Percentiles rank a stretch among this genome's conserved stretches.
Conservation (phyloP, 1,140 invertebrate species). For the Leguminivora glycinivorella region DNA sequence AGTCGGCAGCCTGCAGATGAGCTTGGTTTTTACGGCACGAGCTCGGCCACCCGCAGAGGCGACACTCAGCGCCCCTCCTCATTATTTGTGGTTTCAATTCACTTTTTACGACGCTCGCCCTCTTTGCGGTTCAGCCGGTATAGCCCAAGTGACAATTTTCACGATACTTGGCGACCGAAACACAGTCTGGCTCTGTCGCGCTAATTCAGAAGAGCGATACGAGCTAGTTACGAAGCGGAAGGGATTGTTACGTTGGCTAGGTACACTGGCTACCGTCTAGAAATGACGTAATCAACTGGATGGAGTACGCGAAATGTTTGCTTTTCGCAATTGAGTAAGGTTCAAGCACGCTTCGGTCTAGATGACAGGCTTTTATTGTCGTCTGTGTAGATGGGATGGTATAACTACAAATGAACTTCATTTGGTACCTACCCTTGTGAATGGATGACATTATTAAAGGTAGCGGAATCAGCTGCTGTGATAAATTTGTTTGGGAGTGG, state of each 20-base stretch:
- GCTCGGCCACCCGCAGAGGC: constrained; percentile 69
- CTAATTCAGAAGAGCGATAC: too few species aligned
- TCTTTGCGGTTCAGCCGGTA: constrained; percentile 53
- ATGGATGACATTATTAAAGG: constrained; percentile 1
- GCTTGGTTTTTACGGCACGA: constrained; percentile 73
- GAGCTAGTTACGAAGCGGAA: too few species aligned
- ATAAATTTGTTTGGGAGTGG: background rate
- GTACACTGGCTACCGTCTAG: constrained; percentile 43
- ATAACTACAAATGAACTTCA: background rate
- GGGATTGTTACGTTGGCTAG: too few species aligned
- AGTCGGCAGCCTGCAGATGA: constrained; percentile 62
- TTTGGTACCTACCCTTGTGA: constrained; percentile 5
- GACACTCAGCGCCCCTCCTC: constrained; percentile 55
- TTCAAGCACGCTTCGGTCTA: background rate
- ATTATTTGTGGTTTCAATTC: constrained; percentile 77
- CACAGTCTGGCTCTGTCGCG: too few species aligned
- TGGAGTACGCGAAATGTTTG: constrained; percentile 6
- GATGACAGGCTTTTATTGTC: background rate
- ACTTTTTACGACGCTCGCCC: constrained; percentile 69
- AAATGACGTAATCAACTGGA: constrained; percentile 51
- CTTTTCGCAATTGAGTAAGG: constrained; percentile 12
- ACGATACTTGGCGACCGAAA: too few species aligned
- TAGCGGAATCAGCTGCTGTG: background rate
- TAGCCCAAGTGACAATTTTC: too few species aligned
- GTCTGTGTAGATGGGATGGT: background rate